phyloP scores from a whole-genome alignment of 2,888 invertebrate genomes.

The Leptinotarsa juncta region DNA sequence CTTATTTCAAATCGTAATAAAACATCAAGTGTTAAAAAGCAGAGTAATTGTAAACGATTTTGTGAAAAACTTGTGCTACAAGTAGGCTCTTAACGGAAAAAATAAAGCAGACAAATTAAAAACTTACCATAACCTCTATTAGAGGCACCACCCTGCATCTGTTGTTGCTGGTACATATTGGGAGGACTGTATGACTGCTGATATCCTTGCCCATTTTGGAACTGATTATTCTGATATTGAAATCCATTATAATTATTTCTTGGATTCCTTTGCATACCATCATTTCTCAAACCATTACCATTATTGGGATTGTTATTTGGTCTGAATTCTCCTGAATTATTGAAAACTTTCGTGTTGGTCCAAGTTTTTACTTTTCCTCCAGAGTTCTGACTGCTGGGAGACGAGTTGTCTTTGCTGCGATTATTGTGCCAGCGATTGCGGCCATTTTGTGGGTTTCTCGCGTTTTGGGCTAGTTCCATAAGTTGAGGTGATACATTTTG shows the following conservation, averaged over 20 bases:
- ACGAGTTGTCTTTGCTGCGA: slow-evolving; percentile 69
- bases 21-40: no score
- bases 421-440: slow-evolving; percentile 68
- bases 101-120: neutral
- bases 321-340: slow-evolving; percentile 48
- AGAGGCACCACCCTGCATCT: slow-evolving; percentile 40
- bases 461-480: slow-evolving; percentile 66
- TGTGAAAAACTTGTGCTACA: no score
- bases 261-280: slow-evolving; percentile 67
- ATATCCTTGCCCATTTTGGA: slow-evolving; percentile 61
- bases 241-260: slow-evolving; percentile 71
- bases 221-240: slow-evolving; percentile 69
- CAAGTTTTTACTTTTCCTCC: slow-evolving; percentile 54
- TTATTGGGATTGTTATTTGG: slow-evolving; percentile 50
- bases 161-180: slow-evolving; percentile 53
- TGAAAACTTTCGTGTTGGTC: slow-evolving; percentile 40
- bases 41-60: no score
- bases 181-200: slow-evolving; percentile 58
- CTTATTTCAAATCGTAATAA: no score
- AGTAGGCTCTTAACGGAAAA: no score
- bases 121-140: slow-evolving; percentile 52
- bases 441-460: slow-evolving; percentile 63
- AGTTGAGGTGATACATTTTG: slow-evolving; percentile 68
- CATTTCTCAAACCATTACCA: slow-evolving; percentile 69
- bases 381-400: slow-evolving; percentile 67